Evolutionary conservation across 2,888 invertebrate species (phyloP).

Genomic region (Odontothrips loti): DNA sequence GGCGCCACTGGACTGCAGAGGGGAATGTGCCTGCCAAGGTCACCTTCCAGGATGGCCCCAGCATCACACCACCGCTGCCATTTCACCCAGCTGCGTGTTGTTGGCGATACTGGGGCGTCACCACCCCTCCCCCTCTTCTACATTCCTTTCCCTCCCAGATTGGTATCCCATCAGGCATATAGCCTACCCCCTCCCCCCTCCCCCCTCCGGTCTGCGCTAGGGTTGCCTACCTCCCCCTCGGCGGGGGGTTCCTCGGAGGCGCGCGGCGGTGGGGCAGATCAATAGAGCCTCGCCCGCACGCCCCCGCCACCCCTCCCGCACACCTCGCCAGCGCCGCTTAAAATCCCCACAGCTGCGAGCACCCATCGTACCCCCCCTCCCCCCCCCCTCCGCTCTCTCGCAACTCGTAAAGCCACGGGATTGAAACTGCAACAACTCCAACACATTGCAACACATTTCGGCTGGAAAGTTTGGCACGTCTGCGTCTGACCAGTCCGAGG

Average conservation of each 20-base stretch:
- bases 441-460: no score
- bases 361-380: neutral
- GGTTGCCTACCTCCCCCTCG: slow-evolving; percentile 10
- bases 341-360: slow-evolving; percentile 3
- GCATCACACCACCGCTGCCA: no score
- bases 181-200: neutral
- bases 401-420: neutral
- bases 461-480: no score
- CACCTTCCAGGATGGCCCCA: no score
- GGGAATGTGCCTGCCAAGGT: no score
- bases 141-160: neutral
- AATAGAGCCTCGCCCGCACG: neutral
- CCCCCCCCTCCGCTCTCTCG: neutral
- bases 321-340: neutral
- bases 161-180: neutral
- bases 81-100: no score
- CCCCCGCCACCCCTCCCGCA: neutral
- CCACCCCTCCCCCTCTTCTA: no score
- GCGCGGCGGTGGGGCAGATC: neutral
- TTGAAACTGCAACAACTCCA: no score
- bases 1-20: no score
- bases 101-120: no score
- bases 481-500: no score
- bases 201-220: neutral
- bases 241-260: neutral